These are phyloP conservation scores for Bimastos eiseni DNA, from an alignment of 2,888 invertebrate genomes.

Conservation along the genomic window DNA sequence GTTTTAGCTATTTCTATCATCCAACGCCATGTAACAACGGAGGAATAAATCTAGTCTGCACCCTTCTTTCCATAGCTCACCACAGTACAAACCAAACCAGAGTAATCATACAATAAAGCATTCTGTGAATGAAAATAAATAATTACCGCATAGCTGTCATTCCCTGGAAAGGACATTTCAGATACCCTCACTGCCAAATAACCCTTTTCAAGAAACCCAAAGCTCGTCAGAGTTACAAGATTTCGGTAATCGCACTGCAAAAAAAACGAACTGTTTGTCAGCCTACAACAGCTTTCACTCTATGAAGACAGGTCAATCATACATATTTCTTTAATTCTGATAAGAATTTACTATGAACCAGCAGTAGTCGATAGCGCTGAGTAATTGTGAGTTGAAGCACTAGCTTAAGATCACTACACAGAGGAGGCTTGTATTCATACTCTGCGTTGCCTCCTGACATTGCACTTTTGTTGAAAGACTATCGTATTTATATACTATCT, in stretches of 20 bases:
- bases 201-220: constrained; percentile 39
- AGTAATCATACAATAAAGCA: background rate
- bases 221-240: constrained; percentile 37
- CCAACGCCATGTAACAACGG: background rate
- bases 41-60: background rate
- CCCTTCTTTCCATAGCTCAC: background rate
- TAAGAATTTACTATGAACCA: no score
- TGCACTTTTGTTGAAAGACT: no score
- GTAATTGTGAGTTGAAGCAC: no score
- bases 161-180: background rate
- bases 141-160: background rate
- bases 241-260: background rate
- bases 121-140: background rate
- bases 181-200: constrained; percentile 33
- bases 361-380: no score
- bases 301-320: background rate
- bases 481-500: no score
- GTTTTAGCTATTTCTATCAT: background rate
- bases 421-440: no score
- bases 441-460: no score
- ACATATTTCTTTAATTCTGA: no score
- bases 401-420: no score
- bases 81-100: background rate
- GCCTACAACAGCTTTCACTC: background rate
- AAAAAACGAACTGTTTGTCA: background rate